These are phyloP conservation scores for Plebejus melissa DNA, from an alignment of 2,888 invertebrate genomes.

Conservation along the genomic window DNA sequence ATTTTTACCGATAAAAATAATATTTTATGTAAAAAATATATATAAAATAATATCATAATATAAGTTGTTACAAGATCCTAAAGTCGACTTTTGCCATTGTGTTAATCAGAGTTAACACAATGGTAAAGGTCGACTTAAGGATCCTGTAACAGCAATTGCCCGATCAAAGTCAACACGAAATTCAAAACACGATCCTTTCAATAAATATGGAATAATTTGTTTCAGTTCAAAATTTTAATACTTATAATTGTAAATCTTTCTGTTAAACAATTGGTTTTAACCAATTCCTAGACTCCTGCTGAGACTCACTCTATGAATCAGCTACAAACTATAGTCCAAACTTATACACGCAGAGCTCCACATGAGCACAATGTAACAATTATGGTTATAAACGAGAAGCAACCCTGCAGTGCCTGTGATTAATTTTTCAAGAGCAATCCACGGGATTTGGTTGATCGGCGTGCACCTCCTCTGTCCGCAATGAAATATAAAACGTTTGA, in stretches of 20 bases:
- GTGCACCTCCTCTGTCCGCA: constrained; percentile 45
- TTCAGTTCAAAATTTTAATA: background rate
- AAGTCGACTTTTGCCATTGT: no score
- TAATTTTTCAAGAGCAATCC: constrained; percentile 73
- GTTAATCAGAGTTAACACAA: background rate
- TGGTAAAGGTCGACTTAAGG: no score
- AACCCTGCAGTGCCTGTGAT: constrained; percentile 44
- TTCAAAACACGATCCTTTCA: no score
- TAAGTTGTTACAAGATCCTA: no score
- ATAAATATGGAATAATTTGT: background rate
- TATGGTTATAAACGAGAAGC: background rate
- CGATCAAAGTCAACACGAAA: no score
- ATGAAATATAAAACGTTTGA: constrained; percentile 59
- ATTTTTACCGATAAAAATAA: background rate
- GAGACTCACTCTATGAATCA: background rate
- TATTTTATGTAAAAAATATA: no score
- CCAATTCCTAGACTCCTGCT: background rate
- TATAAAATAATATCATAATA: no score
- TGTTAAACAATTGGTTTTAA: background rate
- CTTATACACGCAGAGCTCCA: background rate
- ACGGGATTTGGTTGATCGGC: constrained; percentile 47
- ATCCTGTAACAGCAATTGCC: no score
- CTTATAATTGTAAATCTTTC: no score
- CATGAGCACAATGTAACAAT: background rate
- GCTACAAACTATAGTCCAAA: background rate